Base-by-base conservation (phyloP, 2,797 vertebrate species). In the Hyperoplus lanceolatus region DNA sequence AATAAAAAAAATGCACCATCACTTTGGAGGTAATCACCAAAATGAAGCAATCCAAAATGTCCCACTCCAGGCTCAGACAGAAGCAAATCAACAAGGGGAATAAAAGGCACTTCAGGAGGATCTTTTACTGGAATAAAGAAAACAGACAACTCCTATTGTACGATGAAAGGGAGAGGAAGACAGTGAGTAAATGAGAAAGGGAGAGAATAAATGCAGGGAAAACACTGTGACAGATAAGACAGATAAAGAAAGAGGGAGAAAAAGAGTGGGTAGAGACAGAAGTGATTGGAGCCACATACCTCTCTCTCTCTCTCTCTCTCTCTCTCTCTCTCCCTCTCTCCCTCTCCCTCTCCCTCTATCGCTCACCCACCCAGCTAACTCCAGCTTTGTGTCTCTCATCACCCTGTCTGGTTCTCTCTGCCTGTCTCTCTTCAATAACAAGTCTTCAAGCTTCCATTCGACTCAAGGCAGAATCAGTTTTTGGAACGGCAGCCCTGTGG, bases 371-470 rank as follows among this genome's bases (percentile, higher is more conserved):
- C 81, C 68, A 78, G 76, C 77, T 74, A 83, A 84, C 82, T 77
- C 39, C 56, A 29, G 51, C 82, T 89, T 73, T 73, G 68, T 18
- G 80, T 89, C 89, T 91, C 83, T 92, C 85, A 91, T 89, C 90
- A 81, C 76, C 83, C 81, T 59, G 57, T 59, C 57, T 59, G 38
- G 29, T 29, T 59, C 38, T 39, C 76, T 61, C 70, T 39, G 77
- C 78, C 79, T 89, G 83, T 84, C 76, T 79, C 65, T 74, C 80
- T 50, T 86, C 81, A 86, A 76, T 77, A 85, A 86, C 87, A 84
- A 29, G 86, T 72, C 67, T 73, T 63, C 70, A 4, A 38, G 68
- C 77, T 81, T 73, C 74, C 70, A 73, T 80, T 64, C 3, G 4
- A 79, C 78, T 88, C 58, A 67, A 81, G 83, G 79, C 88, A 82